These are phyloP conservation scores for Xyrauchen texanus DNA, from an alignment of 2,113 vertebrate genomes.

Conservation along the genomic window DNA sequence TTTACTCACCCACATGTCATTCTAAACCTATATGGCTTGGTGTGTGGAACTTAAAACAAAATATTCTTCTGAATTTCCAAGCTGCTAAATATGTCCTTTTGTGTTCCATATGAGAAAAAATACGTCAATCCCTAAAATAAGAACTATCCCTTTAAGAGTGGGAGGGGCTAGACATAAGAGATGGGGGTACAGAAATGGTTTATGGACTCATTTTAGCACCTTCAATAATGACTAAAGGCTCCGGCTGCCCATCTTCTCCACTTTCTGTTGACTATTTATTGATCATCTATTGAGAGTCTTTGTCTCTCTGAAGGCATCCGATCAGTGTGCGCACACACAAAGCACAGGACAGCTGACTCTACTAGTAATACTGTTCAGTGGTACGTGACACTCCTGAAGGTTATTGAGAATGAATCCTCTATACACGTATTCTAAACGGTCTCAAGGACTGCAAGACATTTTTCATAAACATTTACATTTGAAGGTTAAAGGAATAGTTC, in stretches of 20 bases:
- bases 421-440: not conserved
- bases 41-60: no score
- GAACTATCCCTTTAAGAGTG: not conserved
- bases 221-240: constrained; percentile 62
- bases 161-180: not conserved
- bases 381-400: not conserved
- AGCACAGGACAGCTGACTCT: not conserved
- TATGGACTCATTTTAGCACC: constrained; percentile 57
- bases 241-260: constrained; percentile 50
- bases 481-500: not conserved
- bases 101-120: no score
- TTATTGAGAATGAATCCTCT: constrained; percentile 25
- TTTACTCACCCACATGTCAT: no score
- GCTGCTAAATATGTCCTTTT: no score
- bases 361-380: constrained; percentile 10
- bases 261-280: constrained; percentile 56
- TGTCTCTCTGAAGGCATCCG: constrained; percentile 49
- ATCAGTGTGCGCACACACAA: not conserved
- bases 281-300: constrained; percentile 68
- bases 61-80: no score
- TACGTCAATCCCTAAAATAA: no score
- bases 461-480: not conserved
- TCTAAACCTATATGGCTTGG: no score
- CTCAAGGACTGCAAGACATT: not conserved
- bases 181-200: constrained; percentile 47